These are phyloP conservation scores for Zaprionus lineosus DNA, from an alignment of 2,888 invertebrate genomes.

Conservation along the genomic window DNA sequence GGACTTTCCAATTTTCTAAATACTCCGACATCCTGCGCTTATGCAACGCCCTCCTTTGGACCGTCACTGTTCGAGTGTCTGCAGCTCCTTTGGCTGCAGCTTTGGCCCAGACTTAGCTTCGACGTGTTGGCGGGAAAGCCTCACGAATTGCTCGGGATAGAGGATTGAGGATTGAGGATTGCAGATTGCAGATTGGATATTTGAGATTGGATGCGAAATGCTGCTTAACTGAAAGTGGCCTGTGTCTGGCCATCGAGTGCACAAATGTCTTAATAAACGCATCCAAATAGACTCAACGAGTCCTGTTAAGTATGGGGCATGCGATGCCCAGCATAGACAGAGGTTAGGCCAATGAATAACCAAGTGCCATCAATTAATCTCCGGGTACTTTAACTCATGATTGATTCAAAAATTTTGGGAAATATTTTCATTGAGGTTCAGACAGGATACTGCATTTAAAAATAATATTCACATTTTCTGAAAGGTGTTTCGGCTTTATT, in stretches of 20 bases:
- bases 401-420: no score
- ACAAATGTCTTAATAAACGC: slow-evolving; percentile 57
- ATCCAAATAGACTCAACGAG: slow-evolving; percentile 40
- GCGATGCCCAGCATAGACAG: slow-evolving; percentile 2
- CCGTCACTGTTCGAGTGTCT: slow-evolving; percentile 11
- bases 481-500: no score
- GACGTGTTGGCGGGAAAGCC: slow-evolving; percentile 34
- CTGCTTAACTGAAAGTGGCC: slow-evolving; percentile 4
- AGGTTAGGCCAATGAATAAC: slow-evolving; percentile 8
- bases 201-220: neutral
- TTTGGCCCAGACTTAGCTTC: slow-evolving; percentile 25
- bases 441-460: no score
- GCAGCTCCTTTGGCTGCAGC: slow-evolving; percentile 7
- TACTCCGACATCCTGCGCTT: no score
- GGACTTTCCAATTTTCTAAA: no score
- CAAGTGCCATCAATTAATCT: slow-evolving; percentile 2
- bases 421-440: no score
- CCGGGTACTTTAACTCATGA: neutral
- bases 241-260: slow-evolving; percentile 34
- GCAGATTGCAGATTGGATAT: no score
- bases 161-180: slow-evolving; percentile 15
- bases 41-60: no score
- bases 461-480: no score
- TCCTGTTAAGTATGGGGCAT: slow-evolving; percentile 13
- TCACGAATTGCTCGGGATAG: slow-evolving; percentile 28